These are phyloP conservation scores for Pluvialis apricaria DNA, from an alignment of 2,113 vertebrate genomes.

Conservation along the genomic window DNA sequence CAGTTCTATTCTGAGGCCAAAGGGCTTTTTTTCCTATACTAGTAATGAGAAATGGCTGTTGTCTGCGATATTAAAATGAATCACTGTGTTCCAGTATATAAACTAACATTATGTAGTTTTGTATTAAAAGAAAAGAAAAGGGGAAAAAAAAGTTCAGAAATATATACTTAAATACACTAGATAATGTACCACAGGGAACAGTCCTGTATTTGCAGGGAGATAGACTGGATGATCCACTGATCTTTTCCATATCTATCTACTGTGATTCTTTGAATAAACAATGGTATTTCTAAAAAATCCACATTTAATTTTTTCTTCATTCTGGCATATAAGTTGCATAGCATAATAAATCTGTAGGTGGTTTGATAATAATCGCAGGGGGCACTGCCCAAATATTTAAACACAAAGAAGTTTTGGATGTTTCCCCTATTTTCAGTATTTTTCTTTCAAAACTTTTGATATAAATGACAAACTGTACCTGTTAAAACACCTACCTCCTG, in stretches of 20 bases:
- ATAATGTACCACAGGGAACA: not conserved
- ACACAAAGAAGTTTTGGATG: not conserved
- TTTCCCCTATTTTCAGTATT: not conserved
- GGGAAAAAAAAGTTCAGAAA: slow-evolving; percentile 7
- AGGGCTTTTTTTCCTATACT: not conserved
- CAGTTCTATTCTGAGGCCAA: slow-evolving; percentile 7
- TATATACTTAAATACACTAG: not conserved
- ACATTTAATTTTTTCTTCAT: slow-evolving; percentile 43
- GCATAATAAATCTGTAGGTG: not conserved
- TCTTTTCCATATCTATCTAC: slow-evolving; percentile 18
- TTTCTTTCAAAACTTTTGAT: not conserved
- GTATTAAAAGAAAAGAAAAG: not conserved
- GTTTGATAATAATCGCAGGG: not conserved
- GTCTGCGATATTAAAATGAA: slow-evolving; percentile 37
- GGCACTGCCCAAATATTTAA: not conserved
- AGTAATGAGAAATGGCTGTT: slow-evolving; percentile 27
- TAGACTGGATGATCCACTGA: slow-evolving; percentile 39
- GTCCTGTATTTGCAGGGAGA: not conserved
- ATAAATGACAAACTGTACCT: not conserved
- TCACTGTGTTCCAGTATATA: slow-evolving; percentile 51
- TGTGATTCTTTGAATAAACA: slow-evolving; percentile 60
- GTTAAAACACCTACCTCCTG: slow-evolving; percentile 26
- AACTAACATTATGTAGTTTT: slow-evolving; percentile 33
- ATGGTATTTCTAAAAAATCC: not conserved
- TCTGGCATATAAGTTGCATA: not conserved